phyloP scores from a whole-genome alignment of 2,113 vertebrate genomes.

The Coturnix japonica region DNA sequence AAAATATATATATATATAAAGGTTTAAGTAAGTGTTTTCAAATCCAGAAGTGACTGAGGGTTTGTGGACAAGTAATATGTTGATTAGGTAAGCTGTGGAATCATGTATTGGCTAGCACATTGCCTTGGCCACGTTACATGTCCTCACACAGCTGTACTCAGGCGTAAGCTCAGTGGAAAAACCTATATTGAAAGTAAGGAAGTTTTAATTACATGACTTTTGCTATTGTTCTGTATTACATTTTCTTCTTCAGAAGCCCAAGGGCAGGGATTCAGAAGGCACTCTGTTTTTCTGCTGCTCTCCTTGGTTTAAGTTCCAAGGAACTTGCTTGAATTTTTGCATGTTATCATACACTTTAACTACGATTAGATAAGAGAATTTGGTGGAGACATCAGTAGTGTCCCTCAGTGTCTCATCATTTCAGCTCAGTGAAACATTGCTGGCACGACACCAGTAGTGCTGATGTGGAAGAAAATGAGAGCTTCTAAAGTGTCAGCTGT shows the following conservation, averaged over 20 bases:
- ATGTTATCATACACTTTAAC: background rate
- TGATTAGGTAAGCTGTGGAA: background rate
- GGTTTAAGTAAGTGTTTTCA: background rate
- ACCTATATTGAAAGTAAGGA: background rate
- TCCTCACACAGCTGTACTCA: background rate
- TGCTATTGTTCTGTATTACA: background rate
- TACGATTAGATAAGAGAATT: background rate
- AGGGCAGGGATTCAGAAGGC: background rate
- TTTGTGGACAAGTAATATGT: background rate
- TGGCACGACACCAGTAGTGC: background rate
- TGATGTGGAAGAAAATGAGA: background rate
- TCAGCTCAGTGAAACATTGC: background rate
- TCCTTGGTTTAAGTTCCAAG: background rate
- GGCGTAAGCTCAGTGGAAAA: background rate
- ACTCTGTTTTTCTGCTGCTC: background rate
- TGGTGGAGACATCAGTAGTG: background rate
- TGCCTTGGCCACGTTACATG: background rate
- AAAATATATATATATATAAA: too few relatives aligned
- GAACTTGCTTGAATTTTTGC: background rate
- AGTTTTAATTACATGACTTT: background rate
- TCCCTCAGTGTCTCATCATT: background rate
- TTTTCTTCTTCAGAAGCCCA: background rate
- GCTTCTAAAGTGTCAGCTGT: background rate
- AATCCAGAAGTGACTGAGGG: background rate
- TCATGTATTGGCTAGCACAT: background rate